Evolutionary conservation across 1,140 invertebrate species (phyloP).

Genomic region (Phymorhynchus buccinoides): DNA sequence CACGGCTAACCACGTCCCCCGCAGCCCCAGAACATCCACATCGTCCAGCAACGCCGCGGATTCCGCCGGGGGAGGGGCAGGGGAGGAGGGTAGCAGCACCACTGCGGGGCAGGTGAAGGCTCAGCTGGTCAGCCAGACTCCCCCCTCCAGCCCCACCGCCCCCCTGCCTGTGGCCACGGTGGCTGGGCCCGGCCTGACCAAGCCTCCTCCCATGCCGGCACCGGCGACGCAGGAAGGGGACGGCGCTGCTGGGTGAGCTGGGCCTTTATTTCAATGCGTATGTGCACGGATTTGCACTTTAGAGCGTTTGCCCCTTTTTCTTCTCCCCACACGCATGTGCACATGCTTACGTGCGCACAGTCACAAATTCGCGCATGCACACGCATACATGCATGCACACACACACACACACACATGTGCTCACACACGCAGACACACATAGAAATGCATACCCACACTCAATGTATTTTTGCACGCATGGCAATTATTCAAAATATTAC

Average conservation of each 20-base stretch:
- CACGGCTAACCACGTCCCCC: background rate
- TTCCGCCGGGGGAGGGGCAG: background rate
- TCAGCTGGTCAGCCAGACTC: conserved; percentile 47
- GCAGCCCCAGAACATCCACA: conserved; percentile 3
- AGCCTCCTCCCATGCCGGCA: background rate
- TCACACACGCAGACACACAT: too few relatives aligned
- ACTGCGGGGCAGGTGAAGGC: conserved; percentile 59
- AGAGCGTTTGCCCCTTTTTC: background rate
- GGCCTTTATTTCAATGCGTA: background rate
- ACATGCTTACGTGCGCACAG: background rate
- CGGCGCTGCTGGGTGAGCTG: background rate
- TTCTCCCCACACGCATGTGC: background rate
- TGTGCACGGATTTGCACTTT: background rate
- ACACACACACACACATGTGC: background rate
- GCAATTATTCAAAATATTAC: too few relatives aligned
- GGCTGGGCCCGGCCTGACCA: background rate
- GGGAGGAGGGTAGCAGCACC: conserved; percentile 31
- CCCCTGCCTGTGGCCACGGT: background rate
- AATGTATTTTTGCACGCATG: background rate
- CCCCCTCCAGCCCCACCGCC: conserved; percentile 21
- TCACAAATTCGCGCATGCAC: background rate
- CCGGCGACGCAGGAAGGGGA: background rate
- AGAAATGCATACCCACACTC: too few relatives aligned
- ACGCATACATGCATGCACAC: conserved; percentile 9
- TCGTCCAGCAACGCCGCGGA: background rate